Evolutionary conservation across 2,888 invertebrate species (phyloP), one percentile per base, ranked within the genome.

Genomic region (Dicyrtoma fusca): DNA sequence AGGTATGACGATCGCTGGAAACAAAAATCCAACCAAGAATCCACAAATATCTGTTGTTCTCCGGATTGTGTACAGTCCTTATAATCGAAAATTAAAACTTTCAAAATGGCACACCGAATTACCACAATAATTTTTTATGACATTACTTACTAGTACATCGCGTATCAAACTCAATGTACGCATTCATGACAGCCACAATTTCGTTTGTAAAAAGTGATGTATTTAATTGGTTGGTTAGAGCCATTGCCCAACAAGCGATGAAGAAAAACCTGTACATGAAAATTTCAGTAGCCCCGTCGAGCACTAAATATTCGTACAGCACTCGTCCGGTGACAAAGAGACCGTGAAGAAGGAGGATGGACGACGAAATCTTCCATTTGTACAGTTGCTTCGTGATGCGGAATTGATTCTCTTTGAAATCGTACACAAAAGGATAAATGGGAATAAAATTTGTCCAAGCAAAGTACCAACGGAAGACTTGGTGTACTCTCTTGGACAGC

Each of bases 371-470:
- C 10, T 53, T 21, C 53, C 53, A 53, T 17, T 21, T 14, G 53
- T 53, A 19, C 11, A 17, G 17, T 17, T 51, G 14, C n/a, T 8
- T 10, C 6, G 1, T 25, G 25, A 23, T 25, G 1, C 26, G n/a
- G n/a, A n/a, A n/a, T n/a, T n/a, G n/a, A n/a, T n/a, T n/a, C n/a
- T n/a, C 25, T 11, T 25, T n/a, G 6, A 4, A 25, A 13, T 57
- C 26, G 25, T 57, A 57, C 8, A 57, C 25, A 25, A 25, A 57
- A 1, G 57, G 57, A n/a, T 57, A 57, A 25, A 57, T 57, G 25
- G 21, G 57, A 11, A 57, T 21, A 1, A 25, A 25, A 57, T 57
- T 57, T 3, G 57, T 57, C 57, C 57, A 57, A 14, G 14, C 2
- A 25, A 57, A 57, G 23, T 57, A 57, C 10, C 21, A 25, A 4